Percentiles rank a stretch among this genome's conserved stretches.
These are phyloP conservation scores for Passerina amoena DNA, from an alignment of 2,113 vertebrate species.

Conservation along the genomic window DNA sequence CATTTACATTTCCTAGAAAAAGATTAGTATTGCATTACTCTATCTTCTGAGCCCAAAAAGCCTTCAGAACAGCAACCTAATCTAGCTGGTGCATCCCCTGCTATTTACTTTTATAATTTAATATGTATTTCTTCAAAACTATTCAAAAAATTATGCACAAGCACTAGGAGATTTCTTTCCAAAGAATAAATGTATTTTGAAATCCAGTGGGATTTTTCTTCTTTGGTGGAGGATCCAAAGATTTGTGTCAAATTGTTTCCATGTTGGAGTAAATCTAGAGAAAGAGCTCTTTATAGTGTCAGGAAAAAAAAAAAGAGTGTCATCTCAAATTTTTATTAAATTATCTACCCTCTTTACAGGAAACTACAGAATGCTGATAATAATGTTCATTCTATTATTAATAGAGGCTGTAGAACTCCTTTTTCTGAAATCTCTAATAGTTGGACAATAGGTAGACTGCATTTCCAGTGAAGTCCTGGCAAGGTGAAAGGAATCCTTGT, in stretches of 20 bases:
- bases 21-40: not conserved
- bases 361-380: not conserved
- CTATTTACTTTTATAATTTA: not conserved
- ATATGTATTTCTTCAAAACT: not conserved
- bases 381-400: not conserved
- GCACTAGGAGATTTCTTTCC: not conserved
- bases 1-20: not conserved
- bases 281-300: not conserved
- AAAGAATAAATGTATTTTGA: not conserved
- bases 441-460: not conserved
- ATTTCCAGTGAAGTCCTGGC: not conserved
- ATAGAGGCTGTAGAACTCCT: not conserved
- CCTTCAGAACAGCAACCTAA: not conserved
- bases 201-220: not conserved
- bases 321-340: not conserved
- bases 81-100: not conserved
- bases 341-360: not conserved
- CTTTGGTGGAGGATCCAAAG: not conserved
- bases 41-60: not conserved
- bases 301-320: not conserved
- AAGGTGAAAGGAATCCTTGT: not conserved
- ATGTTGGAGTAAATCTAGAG: not conserved
- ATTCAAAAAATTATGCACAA: not conserved
- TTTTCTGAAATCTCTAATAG: not conserved
- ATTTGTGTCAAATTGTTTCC: not conserved